A percentile compares a stretch with the other conserved stretches of the same genome.
These are phyloP conservation scores for Cirrhinus mrigala DNA, from an alignment of 2,797 vertebrate genomes.

Conservation along the genomic window DNA sequence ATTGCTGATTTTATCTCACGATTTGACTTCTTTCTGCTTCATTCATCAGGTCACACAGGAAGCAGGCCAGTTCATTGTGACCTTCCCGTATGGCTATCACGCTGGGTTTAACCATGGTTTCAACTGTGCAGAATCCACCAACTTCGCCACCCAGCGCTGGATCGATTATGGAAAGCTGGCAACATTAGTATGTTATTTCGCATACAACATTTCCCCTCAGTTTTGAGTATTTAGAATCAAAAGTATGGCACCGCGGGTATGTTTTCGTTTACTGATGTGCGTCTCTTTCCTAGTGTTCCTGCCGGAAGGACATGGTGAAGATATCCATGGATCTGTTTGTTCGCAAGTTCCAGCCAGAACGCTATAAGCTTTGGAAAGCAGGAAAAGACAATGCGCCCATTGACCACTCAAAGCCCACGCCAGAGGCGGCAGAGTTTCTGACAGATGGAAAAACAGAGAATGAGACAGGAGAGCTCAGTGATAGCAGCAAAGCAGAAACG, in stretches of 20 bases:
- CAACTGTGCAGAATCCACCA: conserved; percentile 97
- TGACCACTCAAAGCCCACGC: conserved; percentile 89
- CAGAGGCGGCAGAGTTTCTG: conserved; percentile 83
- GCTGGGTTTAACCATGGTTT: conserved; percentile 99
- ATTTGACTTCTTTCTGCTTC: conserved; percentile 1
- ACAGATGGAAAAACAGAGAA: conserved; percentile 42
- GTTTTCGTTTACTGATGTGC: conserved; percentile 4
- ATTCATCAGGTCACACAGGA: conserved; percentile 90
- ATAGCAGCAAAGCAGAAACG: conserved; percentile 41
- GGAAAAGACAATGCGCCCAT: conserved; percentile 89
- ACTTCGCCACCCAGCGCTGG: conserved; percentile 96
- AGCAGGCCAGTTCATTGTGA: conserved; percentile 95
- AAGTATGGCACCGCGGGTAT: not conserved
- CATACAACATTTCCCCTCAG: too few species aligned
- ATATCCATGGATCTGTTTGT: conserved; percentile 99
- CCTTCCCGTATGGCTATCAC: conserved; percentile 95
- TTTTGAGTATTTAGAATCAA: not conserved
- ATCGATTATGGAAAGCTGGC: conserved; percentile 98
- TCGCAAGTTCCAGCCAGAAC: conserved; percentile 93
- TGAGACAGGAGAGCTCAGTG: conserved; percentile 32
- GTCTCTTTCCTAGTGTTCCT: conserved; percentile 85
- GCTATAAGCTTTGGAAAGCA: conserved; percentile 94
- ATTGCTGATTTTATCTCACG: not conserved
- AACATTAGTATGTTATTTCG: conserved; percentile 79
- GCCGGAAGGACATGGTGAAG: conserved; percentile 98